Evolutionary conservation across 2,888 invertebrate species (phyloP), one percentile per base, ranked within the genome.

Genomic region (Blera fallax): DNA sequence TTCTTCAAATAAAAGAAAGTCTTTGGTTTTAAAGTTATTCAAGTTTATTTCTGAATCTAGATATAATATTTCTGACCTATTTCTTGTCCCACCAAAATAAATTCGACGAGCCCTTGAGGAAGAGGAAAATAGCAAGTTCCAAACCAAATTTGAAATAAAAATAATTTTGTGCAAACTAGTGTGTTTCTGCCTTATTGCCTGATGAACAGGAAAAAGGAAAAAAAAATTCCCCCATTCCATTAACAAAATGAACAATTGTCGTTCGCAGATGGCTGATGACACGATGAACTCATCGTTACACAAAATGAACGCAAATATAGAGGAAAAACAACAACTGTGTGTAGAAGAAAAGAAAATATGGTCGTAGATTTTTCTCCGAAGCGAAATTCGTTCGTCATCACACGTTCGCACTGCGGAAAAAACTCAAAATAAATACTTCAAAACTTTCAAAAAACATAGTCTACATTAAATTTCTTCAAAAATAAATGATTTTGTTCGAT

Each of bases 251-350:
- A 45, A 7, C 10, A 10, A 45, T 14, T 43, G 3, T 40, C 14
- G 8, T 27, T 24, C 27, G 1, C 40, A 43, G 5, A 64, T 54
- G 43, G 67, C 6, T 11, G 24, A 52, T 40, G 67, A 37, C 14
- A 69, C 34, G 60, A 73, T 81, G 74, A 81, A 81, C 32, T 50
- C 67, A 67, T 73, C 67, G 6, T 27, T 54, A 7, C 2, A 37
- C 34, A 37, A 72, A 85, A 81, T 85, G 85, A 85, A 81, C 69
- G n/a, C 29, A 50, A 65, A 54, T 52, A 29, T 8, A 56, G 50
- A 72, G 21, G 43, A 70, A 85, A 85, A 85, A 85, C 85, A 85
- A 85, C 85, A 85, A 85, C 81, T 79, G 58, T 74, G 76, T 65
- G 62, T 45, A 70, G 52, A 69, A 62, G 74, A 80, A 80, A 85